These are phyloP conservation scores for Camptogramma bilineatum DNA, from an alignment of 2,888 invertebrate genomes.

Conservation along the genomic window DNA sequence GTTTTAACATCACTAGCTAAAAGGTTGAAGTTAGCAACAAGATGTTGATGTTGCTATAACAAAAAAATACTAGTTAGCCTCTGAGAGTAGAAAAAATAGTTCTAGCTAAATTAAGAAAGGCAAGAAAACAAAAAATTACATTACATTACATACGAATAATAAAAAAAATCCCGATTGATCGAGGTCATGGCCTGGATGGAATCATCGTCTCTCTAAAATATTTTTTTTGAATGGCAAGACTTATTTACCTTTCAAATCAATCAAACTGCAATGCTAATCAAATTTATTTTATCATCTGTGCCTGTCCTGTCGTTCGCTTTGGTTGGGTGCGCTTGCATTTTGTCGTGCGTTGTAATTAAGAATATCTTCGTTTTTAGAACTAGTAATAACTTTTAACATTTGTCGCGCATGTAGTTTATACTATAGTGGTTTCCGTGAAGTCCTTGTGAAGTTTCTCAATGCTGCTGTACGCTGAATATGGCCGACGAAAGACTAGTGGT, in stretches of 20 bases:
- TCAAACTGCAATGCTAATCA: conserved; percentile 33
- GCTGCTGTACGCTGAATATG: conserved; percentile 87
- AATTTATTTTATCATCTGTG: conserved; percentile 54
- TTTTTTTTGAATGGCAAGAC: conserved; percentile 26
- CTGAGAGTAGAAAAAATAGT: no score
- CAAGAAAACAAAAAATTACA: no score
- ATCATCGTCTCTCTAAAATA: no score
- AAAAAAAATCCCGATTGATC: no score
- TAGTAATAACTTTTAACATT: conserved; percentile 56
- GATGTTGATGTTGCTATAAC: no score
- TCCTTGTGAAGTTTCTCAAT: conserved; percentile 77
- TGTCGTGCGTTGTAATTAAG: conserved; percentile 72
- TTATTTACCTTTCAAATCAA: conserved; percentile 31
- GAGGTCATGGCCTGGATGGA: no score
- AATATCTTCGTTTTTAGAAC: conserved; percentile 68
- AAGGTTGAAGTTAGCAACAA: no score
- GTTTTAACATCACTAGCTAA: no score
- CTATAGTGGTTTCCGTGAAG: conserved; percentile 68
- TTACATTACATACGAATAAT: no score
- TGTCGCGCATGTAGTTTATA: conserved; percentile 60
- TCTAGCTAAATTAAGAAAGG: no score
- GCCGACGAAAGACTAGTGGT: conserved; percentile 96
- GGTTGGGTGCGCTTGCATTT: conserved; percentile 75
- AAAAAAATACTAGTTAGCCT: no score
- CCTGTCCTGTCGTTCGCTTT: conserved; percentile 65